Evolutionary conservation across 2,888 invertebrate genomes (phyloP).

Genomic region (Amiota communis): DNA sequence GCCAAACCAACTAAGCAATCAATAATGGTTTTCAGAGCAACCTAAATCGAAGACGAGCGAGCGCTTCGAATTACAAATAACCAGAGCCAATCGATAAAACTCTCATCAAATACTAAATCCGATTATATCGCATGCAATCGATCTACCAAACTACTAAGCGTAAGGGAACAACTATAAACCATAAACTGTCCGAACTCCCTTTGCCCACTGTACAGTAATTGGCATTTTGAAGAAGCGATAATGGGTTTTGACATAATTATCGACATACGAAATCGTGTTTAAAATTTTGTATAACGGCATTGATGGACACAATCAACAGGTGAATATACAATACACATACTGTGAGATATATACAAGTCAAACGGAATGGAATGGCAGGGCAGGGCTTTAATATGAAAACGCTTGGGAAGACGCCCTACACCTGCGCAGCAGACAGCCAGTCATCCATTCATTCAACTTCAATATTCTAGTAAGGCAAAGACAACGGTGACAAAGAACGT

Average conservation of each 20-base stretch:
- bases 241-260: conserved; percentile 22
- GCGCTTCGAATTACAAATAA: conserved; percentile 1
- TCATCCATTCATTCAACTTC: background rate
- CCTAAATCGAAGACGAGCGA: background rate
- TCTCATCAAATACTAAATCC: conserved; percentile 9
- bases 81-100: conserved; percentile 4
- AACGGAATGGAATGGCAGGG: background rate
- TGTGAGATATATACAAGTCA: background rate
- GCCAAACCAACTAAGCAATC: too few species aligned
- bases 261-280: conserved; percentile 17
- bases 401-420: background rate
- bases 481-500: background rate
- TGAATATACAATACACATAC: background rate
- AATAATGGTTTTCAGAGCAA: too few species aligned
- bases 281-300: conserved; percentile 13
- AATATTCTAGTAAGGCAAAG: background rate
- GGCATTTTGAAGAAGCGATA: conserved; percentile 12
- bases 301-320: background rate
- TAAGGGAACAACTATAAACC: background rate
- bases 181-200: background rate
- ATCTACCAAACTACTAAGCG: background rate
- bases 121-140: conserved; percentile 1
- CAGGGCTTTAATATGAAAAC: background rate
- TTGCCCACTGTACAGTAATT: background rate
- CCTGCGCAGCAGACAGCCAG: background rate